A percentile compares a stretch with the other conserved stretches of the same genome.
Conservation (phyloP, 2,113 vertebrate genomes). For the Prunella himalayana region DNA sequence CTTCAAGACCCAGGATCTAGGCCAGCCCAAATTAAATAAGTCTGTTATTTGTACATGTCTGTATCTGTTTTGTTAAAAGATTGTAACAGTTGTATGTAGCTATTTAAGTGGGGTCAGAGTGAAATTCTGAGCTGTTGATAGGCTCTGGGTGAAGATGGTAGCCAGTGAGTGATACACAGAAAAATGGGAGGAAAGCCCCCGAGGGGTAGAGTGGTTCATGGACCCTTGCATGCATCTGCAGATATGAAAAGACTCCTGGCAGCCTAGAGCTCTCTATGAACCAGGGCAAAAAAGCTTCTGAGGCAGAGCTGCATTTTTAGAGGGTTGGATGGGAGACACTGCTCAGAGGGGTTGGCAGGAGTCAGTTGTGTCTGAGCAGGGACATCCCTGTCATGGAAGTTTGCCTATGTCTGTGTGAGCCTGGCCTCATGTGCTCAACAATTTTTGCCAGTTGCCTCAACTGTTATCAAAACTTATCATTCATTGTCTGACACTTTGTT, state of each 20-base stretch:
- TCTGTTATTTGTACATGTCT: background rate
- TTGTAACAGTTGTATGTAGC: background rate
- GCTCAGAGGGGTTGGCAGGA: background rate
- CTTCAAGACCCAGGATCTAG: background rate
- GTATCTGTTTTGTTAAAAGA: background rate
- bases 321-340: background rate
- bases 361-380: fast-evolving
- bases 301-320: background rate
- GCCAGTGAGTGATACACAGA: background rate
- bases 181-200: background rate
- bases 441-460: background rate
- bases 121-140: background rate
- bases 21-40: background rate
- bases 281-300: background rate
- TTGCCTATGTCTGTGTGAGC: too few species aligned
- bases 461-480: background rate
- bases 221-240: background rate
- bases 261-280: background rate
- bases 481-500: background rate
- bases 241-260: background rate
- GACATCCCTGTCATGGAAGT: background rate
- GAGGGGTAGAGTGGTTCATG: background rate
- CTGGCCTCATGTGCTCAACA: background rate
- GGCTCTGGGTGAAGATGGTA: background rate
- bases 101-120: background rate